Evolutionary conservation across 2,797 vertebrate genomes (phyloP).

Genomic region (Hybognathus amarus): DNA sequence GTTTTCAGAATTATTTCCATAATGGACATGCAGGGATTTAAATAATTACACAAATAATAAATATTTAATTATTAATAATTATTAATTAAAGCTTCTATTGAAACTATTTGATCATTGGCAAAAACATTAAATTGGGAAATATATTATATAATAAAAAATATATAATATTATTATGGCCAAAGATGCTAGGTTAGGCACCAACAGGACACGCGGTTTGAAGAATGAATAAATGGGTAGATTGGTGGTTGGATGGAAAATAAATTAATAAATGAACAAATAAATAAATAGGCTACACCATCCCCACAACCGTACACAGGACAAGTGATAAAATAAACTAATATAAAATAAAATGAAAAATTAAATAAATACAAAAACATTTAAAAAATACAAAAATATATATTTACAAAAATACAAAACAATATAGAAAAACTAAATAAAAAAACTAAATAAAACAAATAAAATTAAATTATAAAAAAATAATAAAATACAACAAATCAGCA

Average conservation of each 20-base stretch:
- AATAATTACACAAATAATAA: not conserved
- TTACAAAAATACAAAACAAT: not conserved
- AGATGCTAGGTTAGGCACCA: not conserved
- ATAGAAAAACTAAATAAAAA: not conserved
- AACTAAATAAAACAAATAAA: not conserved
- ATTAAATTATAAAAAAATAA: too few species aligned
- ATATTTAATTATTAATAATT: not conserved
- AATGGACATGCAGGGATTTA: not conserved
- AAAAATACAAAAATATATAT: too few species aligned
- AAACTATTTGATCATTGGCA: not conserved
- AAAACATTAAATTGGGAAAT: not conserved
- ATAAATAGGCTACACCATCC: not conserved
- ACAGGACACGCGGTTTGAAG: not conserved
- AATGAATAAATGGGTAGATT: not conserved
- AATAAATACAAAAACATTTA: too few species aligned
- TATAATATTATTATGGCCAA: not conserved
- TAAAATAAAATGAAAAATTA: too few species aligned
- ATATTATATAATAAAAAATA: not conserved
- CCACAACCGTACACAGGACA: not conserved
- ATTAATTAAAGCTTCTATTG: not conserved
- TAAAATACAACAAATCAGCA: not conserved
- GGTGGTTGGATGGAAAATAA: not conserved
- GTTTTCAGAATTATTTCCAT: not conserved
- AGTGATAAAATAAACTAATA: not conserved
- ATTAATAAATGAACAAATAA: not conserved